phyloP scores from a whole-genome alignment of 2,888 invertebrate species.

The Tipula helvola region DNA sequence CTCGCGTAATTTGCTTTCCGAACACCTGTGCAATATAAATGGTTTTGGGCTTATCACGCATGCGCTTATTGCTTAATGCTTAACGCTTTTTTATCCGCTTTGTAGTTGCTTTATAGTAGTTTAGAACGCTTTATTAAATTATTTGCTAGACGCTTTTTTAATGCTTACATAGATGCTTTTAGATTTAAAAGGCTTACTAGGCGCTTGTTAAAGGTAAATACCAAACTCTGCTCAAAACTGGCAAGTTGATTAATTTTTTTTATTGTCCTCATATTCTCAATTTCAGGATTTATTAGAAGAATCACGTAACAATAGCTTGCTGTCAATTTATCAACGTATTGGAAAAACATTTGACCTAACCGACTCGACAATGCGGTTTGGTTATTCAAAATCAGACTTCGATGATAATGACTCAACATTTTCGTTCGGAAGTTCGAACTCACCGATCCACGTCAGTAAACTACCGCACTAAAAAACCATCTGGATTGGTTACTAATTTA shows the following conservation, averaged over 20 bases:
- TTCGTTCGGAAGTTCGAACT: conserved; percentile 66
- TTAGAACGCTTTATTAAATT: not conserved
- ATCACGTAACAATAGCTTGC: conserved; percentile 29
- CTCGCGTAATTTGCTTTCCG: not conserved
- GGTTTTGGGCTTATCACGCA: not conserved
- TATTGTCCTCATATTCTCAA: not conserved
- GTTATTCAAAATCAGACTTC: conserved; percentile 27
- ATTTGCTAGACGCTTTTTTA: not conserved
- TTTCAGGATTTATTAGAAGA: conserved; percentile 32
- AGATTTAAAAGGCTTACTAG: not conserved
- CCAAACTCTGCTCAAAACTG: not conserved
- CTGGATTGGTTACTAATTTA: not conserved
- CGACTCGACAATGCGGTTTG: conserved; percentile 25
- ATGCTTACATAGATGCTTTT: not conserved
- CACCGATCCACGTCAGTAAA: conserved; percentile 46
- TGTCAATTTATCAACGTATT: conserved; percentile 36
- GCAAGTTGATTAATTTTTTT: not conserved
- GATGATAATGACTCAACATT: conserved; percentile 53
- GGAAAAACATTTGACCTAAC: conserved; percentile 32
- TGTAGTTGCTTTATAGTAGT: not conserved
- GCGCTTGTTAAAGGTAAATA: not conserved
- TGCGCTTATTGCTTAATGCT: not conserved
- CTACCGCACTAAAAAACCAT: not conserved
- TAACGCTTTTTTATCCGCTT: not conserved
- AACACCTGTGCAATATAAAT: not conserved